Conservation (phyloP, 2,113 vertebrate genomes). For the Octodon degus region DNA sequence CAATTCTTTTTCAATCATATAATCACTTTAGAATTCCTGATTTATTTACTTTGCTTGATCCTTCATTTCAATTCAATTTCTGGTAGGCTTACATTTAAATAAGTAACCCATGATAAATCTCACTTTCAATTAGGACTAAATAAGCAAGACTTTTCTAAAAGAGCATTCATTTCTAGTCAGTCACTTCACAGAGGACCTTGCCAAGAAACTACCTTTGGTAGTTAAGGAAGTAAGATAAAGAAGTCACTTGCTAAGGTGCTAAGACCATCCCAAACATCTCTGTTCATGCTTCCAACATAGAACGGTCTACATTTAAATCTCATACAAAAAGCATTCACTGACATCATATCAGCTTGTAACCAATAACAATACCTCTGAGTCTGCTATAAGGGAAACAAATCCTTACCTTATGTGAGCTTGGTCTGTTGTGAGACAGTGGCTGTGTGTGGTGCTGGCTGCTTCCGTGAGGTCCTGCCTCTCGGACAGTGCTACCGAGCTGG, state of each 20-base stretch:
- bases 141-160: neutral
- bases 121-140: neutral
- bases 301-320: neutral
- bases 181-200: neutral
- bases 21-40: neutral
- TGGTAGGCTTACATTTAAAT: neutral
- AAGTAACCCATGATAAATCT: neutral
- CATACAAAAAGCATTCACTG: neutral
- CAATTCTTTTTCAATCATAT: neutral
- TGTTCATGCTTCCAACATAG: neutral
- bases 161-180: neutral
- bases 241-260: neutral
- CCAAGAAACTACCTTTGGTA: neutral
- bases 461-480: conserved; percentile 91
- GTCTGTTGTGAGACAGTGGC: conserved; percentile 84
- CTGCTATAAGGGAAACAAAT: neutral
- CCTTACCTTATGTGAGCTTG: conserved; percentile 91
- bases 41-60: too few relatives aligned
- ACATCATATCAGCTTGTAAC: neutral
- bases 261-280: neutral
- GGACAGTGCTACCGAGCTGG: conserved; percentile 88
- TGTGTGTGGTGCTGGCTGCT: conserved; percentile 90
- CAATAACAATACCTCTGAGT: neutral
- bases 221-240: neutral
- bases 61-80: too few relatives aligned